phyloP scores from a whole-genome alignment of 2,888 invertebrate species.

The Rapana venosa region DNA sequence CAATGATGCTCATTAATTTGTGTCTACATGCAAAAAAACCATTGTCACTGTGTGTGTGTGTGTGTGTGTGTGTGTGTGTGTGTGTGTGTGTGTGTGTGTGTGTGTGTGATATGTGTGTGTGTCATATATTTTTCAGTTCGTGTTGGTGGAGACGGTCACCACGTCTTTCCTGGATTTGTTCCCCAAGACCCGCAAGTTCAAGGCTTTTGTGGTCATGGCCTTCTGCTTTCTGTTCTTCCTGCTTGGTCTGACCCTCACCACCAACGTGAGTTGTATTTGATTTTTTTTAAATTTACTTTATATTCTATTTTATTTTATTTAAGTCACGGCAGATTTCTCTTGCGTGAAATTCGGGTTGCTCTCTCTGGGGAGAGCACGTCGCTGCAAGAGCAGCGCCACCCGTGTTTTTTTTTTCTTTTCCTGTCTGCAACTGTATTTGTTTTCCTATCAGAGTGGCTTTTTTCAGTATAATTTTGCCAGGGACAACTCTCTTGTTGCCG shows the following conservation, averaged over 20 bases:
- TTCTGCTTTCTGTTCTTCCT: slow-evolving; percentile 67
- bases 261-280: slow-evolving; percentile 61
- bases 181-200: slow-evolving; percentile 77
- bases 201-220: slow-evolving; percentile 65
- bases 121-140: slow-evolving; percentile 71
- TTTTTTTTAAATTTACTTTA: neutral
- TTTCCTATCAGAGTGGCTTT: too few relatives aligned
- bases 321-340: too few relatives aligned
- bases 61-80: slow-evolving; percentile 21
- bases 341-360: too few relatives aligned
- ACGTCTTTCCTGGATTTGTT: slow-evolving; percentile 77
- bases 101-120: slow-evolving; percentile 1
- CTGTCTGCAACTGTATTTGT: too few relatives aligned
- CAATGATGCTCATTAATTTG: neutral
- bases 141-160: slow-evolving; percentile 77
- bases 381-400: too few relatives aligned
- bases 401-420: too few relatives aligned
- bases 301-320: neutral
- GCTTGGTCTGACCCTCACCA: slow-evolving; percentile 70
- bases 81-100: neutral
- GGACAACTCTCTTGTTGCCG: too few relatives aligned
- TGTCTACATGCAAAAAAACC: neutral
- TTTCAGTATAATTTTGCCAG: too few relatives aligned
- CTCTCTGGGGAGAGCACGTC: too few relatives aligned
- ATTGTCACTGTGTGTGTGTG: neutral